Evolutionary conservation across 2,113 vertebrate species (phyloP).

Genomic region (Ochotona princeps): DNA sequence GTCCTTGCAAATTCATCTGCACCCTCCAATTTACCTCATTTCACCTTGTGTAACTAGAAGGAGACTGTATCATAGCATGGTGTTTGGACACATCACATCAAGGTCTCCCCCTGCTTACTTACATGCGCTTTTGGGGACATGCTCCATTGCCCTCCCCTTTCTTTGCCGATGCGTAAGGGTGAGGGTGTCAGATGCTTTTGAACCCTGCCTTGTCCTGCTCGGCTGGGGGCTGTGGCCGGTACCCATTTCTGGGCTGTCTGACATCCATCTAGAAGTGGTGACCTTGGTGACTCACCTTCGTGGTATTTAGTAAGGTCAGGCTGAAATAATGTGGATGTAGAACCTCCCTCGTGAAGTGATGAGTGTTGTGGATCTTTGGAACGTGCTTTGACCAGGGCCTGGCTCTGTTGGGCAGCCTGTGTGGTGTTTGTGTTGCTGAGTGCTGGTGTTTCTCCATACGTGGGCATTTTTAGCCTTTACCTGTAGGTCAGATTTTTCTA

Average conservation of each 20-base stretch:
- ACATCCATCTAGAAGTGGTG: rapidly evolving
- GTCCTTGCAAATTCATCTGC: neutral
- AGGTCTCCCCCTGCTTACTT: neutral
- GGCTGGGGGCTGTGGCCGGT: too few species aligned
- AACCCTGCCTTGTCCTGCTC: rapidly evolving
- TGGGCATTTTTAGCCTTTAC: neutral
- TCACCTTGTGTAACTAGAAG: neutral
- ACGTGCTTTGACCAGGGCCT: neutral
- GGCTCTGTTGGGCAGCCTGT: rapidly evolving
- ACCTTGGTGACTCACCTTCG: neutral
- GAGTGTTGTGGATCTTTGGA: too few species aligned
- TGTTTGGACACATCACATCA: neutral
- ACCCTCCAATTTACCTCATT: too few species aligned
- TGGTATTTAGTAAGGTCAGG: neutral
- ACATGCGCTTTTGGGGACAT: neutral
- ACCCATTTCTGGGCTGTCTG: neutral
- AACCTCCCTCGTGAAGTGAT: neutral
- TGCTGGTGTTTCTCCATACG: neutral
- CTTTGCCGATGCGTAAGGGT: neutral
- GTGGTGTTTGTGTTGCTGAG: rapidly evolving
- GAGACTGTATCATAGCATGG: neutral
- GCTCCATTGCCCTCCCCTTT: neutral
- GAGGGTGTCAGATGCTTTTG: rapidly evolving
- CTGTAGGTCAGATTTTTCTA: neutral
- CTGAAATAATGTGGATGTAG: neutral